A percentile compares a stretch with the other conserved stretches of the same genome.
Evolutionary conservation across 2,113 vertebrate genomes (phyloP).

Genomic region (Notiomystis cincta): DNA sequence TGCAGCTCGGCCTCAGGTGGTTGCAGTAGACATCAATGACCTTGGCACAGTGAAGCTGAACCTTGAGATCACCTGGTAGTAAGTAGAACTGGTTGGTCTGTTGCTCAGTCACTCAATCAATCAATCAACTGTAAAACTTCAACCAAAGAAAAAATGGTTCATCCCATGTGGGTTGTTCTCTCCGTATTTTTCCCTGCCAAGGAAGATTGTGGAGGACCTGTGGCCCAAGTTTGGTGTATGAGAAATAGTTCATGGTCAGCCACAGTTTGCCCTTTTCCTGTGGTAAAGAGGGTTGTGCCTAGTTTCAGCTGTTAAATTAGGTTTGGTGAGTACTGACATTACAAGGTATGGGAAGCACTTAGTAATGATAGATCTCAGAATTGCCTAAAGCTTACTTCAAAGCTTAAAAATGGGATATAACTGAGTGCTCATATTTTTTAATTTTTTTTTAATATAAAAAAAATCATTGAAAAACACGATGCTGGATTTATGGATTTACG

Average conservation of each 20-base stretch:
- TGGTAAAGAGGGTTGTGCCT: neutral
- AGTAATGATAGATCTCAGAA: neutral
- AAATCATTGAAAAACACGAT: neutral
- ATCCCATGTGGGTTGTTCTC: fast-evolving
- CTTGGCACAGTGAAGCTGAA: slow-evolving; percentile 97
- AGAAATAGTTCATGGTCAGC: neutral
- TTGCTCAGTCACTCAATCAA: neutral
- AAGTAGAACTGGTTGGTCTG: slow-evolving; percentile 68
- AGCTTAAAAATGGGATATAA: neutral
- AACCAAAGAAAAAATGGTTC: neutral
- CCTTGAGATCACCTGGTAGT: slow-evolving; percentile 97
- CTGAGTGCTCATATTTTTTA: neutral
- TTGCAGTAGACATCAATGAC: slow-evolving; percentile 97
- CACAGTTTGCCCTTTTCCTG: neutral
- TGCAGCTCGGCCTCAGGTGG: slow-evolving; percentile 92
- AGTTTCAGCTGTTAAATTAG: neutral
- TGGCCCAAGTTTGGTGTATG: neutral
- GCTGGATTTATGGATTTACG: neutral
- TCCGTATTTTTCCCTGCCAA: neutral
- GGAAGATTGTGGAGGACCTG: neutral
- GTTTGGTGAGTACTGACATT: neutral
- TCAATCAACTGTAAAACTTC: neutral
- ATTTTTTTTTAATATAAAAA: neutral
- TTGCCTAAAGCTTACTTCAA: neutral
- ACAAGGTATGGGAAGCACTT: neutral